Conservation (phyloP, 2,797 vertebrate genomes). For the Gallinago nigripennis region DNA sequence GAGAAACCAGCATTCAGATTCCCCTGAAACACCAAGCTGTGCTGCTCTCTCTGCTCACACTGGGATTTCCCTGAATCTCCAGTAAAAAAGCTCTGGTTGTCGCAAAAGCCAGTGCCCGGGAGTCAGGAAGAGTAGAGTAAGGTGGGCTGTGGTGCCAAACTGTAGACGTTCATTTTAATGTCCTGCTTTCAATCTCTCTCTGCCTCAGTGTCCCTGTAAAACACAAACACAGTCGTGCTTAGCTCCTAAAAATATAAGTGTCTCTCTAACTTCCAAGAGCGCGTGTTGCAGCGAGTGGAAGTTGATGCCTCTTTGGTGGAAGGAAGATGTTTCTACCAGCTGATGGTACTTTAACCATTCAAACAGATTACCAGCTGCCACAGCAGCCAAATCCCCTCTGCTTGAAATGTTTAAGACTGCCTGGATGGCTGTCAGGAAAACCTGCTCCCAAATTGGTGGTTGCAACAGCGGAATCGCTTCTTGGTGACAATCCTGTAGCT, state of each 20-base stretch:
- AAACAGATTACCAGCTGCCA: neutral
- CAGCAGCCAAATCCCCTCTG: neutral
- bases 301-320: neutral
- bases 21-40: neutral
- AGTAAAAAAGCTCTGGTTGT: neutral
- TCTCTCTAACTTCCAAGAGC: neutral
- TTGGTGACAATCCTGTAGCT: neutral
- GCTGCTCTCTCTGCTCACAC: neutral
- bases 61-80: neutral
- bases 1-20: neutral
- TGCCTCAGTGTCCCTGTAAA: neutral
- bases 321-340: neutral
- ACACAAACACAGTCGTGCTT: neutral
- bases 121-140: neutral
- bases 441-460: neutral
- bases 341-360: neutral
- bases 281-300: neutral
- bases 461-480: neutral
- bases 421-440: neutral
- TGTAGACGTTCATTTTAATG: neutral
- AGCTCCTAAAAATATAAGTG: neutral
- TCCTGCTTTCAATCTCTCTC: neutral
- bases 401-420: neutral
- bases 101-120: neutral
- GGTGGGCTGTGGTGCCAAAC: accelerated